These are phyloP conservation scores for Balaeniceps rex DNA, from an alignment of 2,113 vertebrate genomes.

Conservation along the genomic window DNA sequence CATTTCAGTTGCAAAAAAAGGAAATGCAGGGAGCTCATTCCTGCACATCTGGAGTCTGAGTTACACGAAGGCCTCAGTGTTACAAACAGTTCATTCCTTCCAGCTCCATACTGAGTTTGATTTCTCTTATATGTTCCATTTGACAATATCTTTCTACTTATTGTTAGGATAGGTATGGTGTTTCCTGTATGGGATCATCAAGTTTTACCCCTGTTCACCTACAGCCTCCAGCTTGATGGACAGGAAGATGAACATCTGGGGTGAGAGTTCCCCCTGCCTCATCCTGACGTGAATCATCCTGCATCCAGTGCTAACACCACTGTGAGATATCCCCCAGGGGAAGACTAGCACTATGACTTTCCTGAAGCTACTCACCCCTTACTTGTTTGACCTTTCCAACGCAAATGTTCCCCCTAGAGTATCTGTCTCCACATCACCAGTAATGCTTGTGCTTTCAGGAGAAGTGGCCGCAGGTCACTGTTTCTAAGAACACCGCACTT, in stretches of 20 bases:
- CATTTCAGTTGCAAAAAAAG: background rate
- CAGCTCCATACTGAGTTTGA: background rate
- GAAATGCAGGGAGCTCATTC: background rate
- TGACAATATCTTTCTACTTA: background rate
- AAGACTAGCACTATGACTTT: background rate
- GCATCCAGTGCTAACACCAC: background rate
- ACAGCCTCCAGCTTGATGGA: background rate
- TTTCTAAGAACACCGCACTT: constrained; percentile 59
- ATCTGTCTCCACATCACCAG: background rate
- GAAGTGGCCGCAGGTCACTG: background rate
- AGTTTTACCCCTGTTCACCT: background rate
- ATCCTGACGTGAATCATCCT: background rate
- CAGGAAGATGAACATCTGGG: background rate
- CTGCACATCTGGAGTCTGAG: background rate
- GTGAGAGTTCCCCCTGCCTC: background rate
- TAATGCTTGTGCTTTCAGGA: background rate
- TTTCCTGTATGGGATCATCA: background rate
- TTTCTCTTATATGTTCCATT: background rate
- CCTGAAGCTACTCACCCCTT: background rate
- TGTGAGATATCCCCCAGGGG: background rate
- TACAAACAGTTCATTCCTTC: background rate
- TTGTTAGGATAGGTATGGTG: background rate
- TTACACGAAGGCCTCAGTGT: background rate
- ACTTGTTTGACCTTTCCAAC: background rate
- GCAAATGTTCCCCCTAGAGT: background rate